These are phyloP conservation scores for Tamias sibiricus DNA, from an alignment of 2,113 vertebrate species.

Conservation along the genomic window DNA sequence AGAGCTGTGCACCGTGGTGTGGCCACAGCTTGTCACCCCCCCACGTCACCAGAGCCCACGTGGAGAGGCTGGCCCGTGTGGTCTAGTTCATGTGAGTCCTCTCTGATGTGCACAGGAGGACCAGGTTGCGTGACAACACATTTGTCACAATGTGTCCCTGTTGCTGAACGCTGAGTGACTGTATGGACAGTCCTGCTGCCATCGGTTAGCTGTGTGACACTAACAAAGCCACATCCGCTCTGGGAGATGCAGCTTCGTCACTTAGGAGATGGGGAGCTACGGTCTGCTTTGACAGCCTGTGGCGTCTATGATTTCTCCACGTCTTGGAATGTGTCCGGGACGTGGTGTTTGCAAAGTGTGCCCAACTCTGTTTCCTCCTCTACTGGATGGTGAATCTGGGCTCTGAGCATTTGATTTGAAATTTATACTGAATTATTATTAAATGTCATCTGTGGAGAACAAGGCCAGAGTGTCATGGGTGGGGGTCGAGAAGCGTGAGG, in stretches of 20 bases:
- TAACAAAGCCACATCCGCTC: too few relatives aligned
- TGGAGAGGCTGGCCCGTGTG: not conserved
- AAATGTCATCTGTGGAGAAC: not conserved
- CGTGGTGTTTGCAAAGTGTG: not conserved
- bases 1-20: too few relatives aligned
- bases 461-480: not conserved
- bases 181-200: not conserved
- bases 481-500: not conserved
- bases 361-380: not conserved
- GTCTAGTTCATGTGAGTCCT: not conserved
- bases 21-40: too few relatives aligned
- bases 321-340: not conserved
- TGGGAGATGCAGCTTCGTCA: too few relatives aligned
- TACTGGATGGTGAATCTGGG: not conserved
- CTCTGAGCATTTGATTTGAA: conserved; percentile 22
- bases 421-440: conserved; percentile 53
- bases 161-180: too few relatives aligned
- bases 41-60: not conserved
- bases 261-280: too few relatives aligned
- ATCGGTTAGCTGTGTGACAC: not conserved
- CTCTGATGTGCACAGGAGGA: not conserved
- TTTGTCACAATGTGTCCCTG: not conserved
- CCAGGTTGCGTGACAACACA: not conserved
- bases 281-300: not conserved
- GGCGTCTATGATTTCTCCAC: not conserved